Evolutionary conservation across 2,113 vertebrate species (phyloP).

Genomic region (Oncorhynchus gorbuscha): DNA sequence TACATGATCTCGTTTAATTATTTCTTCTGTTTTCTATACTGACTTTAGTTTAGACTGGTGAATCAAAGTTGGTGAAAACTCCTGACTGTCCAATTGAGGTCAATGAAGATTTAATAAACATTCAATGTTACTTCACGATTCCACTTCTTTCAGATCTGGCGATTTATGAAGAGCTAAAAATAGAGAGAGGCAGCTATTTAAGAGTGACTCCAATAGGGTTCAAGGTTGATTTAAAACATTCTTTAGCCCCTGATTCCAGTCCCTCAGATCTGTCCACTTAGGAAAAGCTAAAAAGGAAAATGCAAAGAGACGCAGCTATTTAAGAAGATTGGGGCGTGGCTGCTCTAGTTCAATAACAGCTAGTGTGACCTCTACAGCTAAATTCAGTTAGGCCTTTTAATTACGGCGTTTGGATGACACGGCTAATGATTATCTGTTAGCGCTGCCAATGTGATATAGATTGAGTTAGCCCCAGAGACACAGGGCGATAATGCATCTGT

Average conservation of each 20-base stretch:
- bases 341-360: conserved; percentile 41
- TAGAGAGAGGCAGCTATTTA: not conserved
- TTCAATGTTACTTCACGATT: not conserved
- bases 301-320: conserved; percentile 3
- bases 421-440: conserved; percentile 67
- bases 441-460: conserved; percentile 56
- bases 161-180: not conserved
- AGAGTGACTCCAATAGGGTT: conserved; percentile 1
- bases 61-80: not conserved
- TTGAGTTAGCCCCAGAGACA: conserved; percentile 46
- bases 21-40: not conserved
- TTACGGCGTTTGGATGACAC: conserved; percentile 53
- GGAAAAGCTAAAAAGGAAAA: not conserved
- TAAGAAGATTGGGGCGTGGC: conserved; percentile 21
- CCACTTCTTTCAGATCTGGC: not conserved
- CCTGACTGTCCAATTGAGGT: not conserved
- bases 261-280: not conserved
- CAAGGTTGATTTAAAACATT: not conserved
- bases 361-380: conserved; percentile 51
- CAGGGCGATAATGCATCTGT: conserved; percentile 46
- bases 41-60: not conserved
- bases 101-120: not conserved
- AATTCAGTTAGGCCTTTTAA: conserved; percentile 65
- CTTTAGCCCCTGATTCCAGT: not conserved
- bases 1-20: not conserved